Conservation (phyloP, 2,797 vertebrate genomes). For the Sorex maritimensis region DNA sequence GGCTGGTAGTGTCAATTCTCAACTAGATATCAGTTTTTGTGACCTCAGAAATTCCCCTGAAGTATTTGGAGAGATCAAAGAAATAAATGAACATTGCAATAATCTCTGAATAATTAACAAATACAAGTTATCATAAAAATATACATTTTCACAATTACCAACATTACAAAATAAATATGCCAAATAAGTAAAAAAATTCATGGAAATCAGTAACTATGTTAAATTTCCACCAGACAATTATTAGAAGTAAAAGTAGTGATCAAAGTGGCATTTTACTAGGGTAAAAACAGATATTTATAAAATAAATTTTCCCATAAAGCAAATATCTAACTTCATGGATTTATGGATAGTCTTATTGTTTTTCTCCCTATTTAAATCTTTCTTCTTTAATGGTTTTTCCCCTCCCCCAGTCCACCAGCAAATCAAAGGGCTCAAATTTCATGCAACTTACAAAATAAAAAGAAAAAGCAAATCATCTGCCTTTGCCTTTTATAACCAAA, state of each 20-base stretch:
- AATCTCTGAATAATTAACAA: slow-evolving; percentile 63
- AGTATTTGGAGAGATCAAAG: slow-evolving; percentile 13
- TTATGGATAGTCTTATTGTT: background rate
- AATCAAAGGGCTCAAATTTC: background rate
- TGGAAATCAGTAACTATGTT: background rate
- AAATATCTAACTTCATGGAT: background rate
- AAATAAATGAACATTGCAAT: slow-evolving; percentile 4
- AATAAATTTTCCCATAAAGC: background rate
- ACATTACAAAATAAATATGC: slow-evolving; percentile 57
- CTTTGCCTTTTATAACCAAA: slow-evolving; percentile 41
- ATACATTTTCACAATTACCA: slow-evolving; percentile 10
- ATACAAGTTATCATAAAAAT: background rate
- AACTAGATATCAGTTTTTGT: background rate
- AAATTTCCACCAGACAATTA: background rate
- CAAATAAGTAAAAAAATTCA: slow-evolving; percentile 34
- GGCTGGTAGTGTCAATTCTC: background rate
- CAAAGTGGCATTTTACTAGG: background rate
- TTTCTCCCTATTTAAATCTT: slow-evolving; percentile 16
- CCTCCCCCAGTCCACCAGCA: background rate
- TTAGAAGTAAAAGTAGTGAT: too few relatives aligned
- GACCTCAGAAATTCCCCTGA: slow-evolving; percentile 22
- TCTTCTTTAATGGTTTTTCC: background rate
- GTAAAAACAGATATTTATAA: slow-evolving; percentile 15
- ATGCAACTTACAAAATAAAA: background rate
- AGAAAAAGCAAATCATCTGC: background rate